Evolutionary conservation across 2,888 invertebrate genomes (phyloP), one percentile per base, ranked within the genome.

Genomic region (Geophilus truncorum): DNA sequence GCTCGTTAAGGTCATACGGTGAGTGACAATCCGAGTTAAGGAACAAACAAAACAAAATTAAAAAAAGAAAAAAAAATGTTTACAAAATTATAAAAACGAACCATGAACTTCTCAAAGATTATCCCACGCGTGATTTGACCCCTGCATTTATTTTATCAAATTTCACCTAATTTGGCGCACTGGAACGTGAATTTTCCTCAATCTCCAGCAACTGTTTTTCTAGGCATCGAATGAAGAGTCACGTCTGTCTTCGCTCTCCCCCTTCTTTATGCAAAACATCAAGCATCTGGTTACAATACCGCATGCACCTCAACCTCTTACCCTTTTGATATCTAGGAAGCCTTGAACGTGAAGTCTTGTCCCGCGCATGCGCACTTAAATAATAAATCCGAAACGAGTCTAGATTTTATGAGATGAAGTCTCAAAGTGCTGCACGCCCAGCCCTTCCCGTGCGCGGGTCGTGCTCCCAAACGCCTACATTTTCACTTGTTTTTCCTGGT

Each of bases 391-490:
- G 70, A 70, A 70, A 70, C 70, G 70, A 25, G 28, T 70, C 70
- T 70, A 70, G 70, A 70, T 70, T 70, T 70, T 70, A 70, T 70
- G 70, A 70, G 70, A 70, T 70, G 70, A 70, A 70, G 70, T 70
- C 70, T 70, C 70, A 70, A 70, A 70, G 70, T 70, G 51, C 51
- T 70, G 28, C 6, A 28, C 70, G 70, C 70, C 70, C 28, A 23
- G 23, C 70, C 70, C 70, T n/a, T 1, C 70, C 70, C 28, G n/a
- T 15, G 70, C 51, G 0, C 51, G 28, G 70, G 70, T 70, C 70
- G 28, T 28, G 70, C 23, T 70, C 70, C 10, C 28, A 70, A 28
- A 70, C 70, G 70, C 70, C 70, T 51, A 70, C 28, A 12, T 70
- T 70, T 23, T 70, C 28, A 1, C 28, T 28, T 70, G 1, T 70